These are phyloP conservation scores for Holothuria scabra DNA, from an alignment of 53 echinoderm and acorn worm genomes.

Conservation along the genomic window DNA sequence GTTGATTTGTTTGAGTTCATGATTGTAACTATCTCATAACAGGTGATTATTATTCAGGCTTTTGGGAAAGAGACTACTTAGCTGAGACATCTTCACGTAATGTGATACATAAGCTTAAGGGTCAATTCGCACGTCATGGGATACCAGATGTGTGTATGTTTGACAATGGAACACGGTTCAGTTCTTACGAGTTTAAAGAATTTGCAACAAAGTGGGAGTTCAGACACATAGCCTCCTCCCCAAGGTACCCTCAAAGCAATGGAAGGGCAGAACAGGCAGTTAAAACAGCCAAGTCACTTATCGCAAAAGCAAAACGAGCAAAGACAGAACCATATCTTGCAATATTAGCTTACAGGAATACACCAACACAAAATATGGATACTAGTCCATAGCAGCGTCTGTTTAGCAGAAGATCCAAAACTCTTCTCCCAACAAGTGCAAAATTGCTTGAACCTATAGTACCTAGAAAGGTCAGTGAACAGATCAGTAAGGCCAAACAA, in stretches of 20 bases:
- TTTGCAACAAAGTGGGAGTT: constrained; percentile 3
- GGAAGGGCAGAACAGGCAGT: constrained; percentile 61
- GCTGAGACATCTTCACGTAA: constrained; percentile 2
- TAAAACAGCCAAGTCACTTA: constrained; percentile 57
- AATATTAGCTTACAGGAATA: constrained; percentile 36
- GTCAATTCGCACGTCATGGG: constrained; percentile 51
- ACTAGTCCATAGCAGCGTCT: constrained; percentile 58
- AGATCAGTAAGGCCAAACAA: constrained; percentile 18
- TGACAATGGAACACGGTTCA: constrained; percentile 57
- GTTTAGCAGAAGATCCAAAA: constrained; percentile 59
- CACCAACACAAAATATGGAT: constrained; percentile 54
- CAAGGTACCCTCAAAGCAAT: constrained; percentile 33
- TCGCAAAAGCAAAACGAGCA: constrained; percentile 42
- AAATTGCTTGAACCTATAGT: constrained; percentile 29
- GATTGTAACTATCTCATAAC: constrained; percentile 51
- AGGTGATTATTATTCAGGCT: constrained; percentile 59
- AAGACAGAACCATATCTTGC: constrained; percentile 47
- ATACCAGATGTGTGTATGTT: constrained; percentile 31
- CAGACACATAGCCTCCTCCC: constrained; percentile 40
- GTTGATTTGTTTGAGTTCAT: constrained; percentile 51
- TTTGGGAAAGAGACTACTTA: constrained; percentile 54
- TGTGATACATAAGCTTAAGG: constrained; percentile 48
- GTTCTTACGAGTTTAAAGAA: neutral
- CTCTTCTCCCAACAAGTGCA: constrained; percentile 51
- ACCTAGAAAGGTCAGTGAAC: neutral